A percentile compares a stretch with the other conserved stretches of the same genome.
These are phyloP conservation scores for Drosophila pachea DNA, from an alignment of 1,140 invertebrate species.

Conservation along the genomic window DNA sequence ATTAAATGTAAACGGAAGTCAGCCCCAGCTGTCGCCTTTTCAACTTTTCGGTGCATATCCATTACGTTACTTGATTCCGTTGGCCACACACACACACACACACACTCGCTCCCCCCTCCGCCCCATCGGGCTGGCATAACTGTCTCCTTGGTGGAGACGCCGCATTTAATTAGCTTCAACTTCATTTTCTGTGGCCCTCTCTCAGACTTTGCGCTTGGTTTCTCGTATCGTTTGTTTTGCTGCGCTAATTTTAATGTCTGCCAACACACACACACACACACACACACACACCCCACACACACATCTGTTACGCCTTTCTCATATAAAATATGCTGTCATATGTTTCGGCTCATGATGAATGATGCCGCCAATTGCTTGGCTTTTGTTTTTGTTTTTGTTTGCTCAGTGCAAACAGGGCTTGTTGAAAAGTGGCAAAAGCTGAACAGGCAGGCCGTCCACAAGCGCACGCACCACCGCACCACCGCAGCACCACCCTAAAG, in stretches of 20 bases:
- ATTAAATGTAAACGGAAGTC: conserved; percentile 49
- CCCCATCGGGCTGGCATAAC: conserved; percentile 7
- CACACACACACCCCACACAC: not conserved
- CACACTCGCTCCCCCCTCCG: not conserved
- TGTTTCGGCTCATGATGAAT: conserved; percentile 64
- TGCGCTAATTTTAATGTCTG: conserved; percentile 58
- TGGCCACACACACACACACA: too few species aligned
- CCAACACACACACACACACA: not conserved
- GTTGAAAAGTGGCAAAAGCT: conserved; percentile 49
- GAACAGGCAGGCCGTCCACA: conserved; percentile 31
- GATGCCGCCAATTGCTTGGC: conserved; percentile 63
- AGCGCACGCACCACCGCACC: conserved; percentile 4
- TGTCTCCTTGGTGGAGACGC: conserved; percentile 24
- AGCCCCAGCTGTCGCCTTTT: conserved; percentile 3
- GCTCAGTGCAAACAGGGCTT: conserved; percentile 55
- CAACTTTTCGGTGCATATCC: conserved; percentile 38
- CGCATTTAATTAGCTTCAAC: conserved; percentile 73
- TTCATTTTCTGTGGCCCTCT: conserved; percentile 46
- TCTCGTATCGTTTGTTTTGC: conserved; percentile 17
- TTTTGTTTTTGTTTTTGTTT: conserved; percentile 51
- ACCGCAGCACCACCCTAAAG: conserved; percentile 2
- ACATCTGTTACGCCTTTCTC: conserved; percentile 26
- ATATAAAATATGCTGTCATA: conserved; percentile 68
- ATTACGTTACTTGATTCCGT: conserved; percentile 32
- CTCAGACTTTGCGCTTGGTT: not conserved